A percentile compares a stretch with the other conserved stretches of the same genome.
Evolutionary conservation across 2,113 vertebrate genomes (phyloP).

Genomic region (Australoheros scitulus): DNA sequence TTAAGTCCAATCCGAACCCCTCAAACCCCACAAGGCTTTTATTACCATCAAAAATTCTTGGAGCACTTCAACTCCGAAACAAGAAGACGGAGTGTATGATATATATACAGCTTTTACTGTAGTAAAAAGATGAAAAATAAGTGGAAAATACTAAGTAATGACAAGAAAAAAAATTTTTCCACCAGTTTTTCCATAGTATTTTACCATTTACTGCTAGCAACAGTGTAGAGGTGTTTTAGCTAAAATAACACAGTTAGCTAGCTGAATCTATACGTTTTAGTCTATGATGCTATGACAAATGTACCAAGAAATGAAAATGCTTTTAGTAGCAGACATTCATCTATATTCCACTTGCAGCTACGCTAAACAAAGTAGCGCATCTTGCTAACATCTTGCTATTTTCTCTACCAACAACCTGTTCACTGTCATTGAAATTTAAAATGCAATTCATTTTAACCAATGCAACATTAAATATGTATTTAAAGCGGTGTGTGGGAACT

Average conservation of each 20-base stretch:
- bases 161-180: background rate
- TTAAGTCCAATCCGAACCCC: slow-evolving; percentile 69
- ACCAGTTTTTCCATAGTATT: background rate
- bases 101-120: background rate
- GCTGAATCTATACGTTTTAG: background rate
- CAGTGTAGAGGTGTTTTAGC: background rate
- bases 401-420: background rate
- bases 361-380: background rate
- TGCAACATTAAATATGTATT: background rate
- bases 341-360: background rate
- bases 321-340: background rate
- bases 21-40: slow-evolving; percentile 54
- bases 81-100: background rate
- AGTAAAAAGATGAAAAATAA: background rate
- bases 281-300: background rate
- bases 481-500: background rate
- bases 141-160: background rate
- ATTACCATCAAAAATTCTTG: slow-evolving; percentile 47
- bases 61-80: slow-evolving; percentile 51
- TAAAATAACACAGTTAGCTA: background rate
- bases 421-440: background rate
- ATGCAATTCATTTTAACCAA: background rate
- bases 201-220: background rate
- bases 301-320: background rate
- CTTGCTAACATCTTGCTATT: background rate